Percentiles rank a stretch among this genome's conserved stretches.
Evolutionary conservation across 1,140 invertebrate species (phyloP).

Genomic region (Calosoma granatense): DNA sequence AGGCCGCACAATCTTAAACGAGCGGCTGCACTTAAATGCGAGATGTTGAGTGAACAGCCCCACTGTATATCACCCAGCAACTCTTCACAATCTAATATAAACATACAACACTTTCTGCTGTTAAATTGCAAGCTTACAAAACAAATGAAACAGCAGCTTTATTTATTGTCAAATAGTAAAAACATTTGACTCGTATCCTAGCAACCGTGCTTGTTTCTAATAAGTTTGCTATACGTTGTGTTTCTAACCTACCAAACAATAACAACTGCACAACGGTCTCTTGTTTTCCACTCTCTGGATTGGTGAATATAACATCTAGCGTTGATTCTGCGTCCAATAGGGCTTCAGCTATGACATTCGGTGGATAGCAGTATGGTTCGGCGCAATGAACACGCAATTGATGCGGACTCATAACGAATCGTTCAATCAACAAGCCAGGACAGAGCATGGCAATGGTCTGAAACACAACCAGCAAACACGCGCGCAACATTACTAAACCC

Average conservation of each 20-base stretch:
- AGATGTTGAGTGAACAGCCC: slow-evolving; percentile 31
- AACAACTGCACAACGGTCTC: slow-evolving; percentile 60
- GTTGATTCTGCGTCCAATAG: slow-evolving; percentile 43
- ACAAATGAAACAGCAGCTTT: too few species aligned
- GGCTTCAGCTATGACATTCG: slow-evolving; percentile 46
- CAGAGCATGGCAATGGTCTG: slow-evolving; percentile 50
- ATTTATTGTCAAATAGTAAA: too few species aligned
- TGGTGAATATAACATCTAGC: slow-evolving; percentile 37
- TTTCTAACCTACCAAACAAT: slow-evolving; percentile 48
- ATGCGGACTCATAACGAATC: slow-evolving; percentile 52
- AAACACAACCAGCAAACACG: slow-evolving; percentile 16
- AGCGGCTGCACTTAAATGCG: slow-evolving; percentile 36
- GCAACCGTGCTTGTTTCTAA: too few species aligned
- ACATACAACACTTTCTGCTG: not conserved
- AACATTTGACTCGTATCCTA: too few species aligned
- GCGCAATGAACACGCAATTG: slow-evolving; percentile 44
- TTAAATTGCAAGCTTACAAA: not conserved
- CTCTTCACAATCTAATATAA: slow-evolving; percentile 25
- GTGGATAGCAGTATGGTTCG: slow-evolving; percentile 48
- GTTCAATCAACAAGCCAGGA: slow-evolving; percentile 56
- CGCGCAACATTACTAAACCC: too few species aligned
- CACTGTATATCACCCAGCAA: slow-evolving; percentile 30
- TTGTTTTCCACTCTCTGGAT: slow-evolving; percentile 46
- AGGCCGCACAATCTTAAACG: slow-evolving; percentile 46
- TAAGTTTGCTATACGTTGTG: too few species aligned